phyloP scores from a whole-genome alignment of 2,797 vertebrate genomes.

The Carduelis carduelis region DNA sequence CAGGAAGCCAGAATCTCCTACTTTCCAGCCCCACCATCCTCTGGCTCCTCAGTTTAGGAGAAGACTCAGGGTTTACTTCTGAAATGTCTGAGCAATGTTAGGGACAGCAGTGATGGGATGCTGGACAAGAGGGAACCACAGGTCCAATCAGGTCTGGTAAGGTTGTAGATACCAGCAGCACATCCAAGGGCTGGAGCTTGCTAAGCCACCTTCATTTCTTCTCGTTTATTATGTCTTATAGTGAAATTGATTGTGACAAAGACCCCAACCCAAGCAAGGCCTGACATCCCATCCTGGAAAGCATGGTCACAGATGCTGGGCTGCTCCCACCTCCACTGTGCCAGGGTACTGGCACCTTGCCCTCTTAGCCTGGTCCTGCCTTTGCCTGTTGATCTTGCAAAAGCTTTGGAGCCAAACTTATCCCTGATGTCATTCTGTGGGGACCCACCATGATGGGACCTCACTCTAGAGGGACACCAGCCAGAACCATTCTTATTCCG shows the following conservation, averaged over 20 bases:
- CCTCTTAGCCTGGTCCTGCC: neutral
- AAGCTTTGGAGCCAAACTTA: neutral
- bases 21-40: neutral
- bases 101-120: neutral
- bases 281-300: no score
- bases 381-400: neutral
- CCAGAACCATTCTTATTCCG: neutral
- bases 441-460: no score
- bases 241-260: neutral
- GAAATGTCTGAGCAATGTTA: neutral
- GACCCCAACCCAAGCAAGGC: neutral
- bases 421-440: neutral
- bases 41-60: neutral
- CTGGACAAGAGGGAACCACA: neutral
- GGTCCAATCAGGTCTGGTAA: neutral
- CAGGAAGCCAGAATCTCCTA: neutral
- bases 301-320: neutral
- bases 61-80: neutral
- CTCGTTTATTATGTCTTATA: neutral
- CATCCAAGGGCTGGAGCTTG: neutral
- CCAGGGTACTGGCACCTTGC: rapidly evolving
- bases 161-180: neutral
- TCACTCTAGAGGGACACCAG: neutral
- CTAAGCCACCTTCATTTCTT: neutral
- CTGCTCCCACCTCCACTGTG: neutral